These are phyloP conservation scores for Corvus moneduloides DNA, from an alignment of 2,113 vertebrate genomes.

Conservation along the genomic window DNA sequence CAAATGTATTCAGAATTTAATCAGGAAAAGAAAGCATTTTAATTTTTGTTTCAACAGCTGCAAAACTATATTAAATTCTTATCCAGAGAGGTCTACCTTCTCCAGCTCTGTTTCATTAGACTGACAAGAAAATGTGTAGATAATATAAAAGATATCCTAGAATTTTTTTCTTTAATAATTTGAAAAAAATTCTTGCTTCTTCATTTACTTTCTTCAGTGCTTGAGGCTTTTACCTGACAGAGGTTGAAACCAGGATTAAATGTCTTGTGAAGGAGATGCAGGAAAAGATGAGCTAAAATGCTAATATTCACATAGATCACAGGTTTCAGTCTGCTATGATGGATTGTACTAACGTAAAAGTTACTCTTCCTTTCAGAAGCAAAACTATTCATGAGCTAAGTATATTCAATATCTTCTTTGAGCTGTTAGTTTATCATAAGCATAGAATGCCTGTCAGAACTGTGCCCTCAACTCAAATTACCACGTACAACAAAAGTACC, in stretches of 20 bases:
- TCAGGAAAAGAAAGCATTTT: not conserved
- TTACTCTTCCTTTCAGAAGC: not conserved
- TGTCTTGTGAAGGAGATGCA: not conserved
- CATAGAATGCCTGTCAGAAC: not conserved
- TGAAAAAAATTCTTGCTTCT: not conserved
- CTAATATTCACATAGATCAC: not conserved
- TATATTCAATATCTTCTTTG: not conserved
- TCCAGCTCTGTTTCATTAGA: not conserved
- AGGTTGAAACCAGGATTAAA: not conserved
- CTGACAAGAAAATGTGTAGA: not conserved
- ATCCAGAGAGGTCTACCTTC: not conserved
- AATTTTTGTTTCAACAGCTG: not conserved
- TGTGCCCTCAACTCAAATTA: not conserved
- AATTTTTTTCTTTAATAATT: not conserved
- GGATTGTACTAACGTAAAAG: not conserved
- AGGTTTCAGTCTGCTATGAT: not conserved
- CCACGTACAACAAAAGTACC: not conserved
- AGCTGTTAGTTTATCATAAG: not conserved
- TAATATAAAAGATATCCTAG: not conserved
- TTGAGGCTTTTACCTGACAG: not conserved
- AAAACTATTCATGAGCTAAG: not conserved
- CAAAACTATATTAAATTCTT: not conserved
- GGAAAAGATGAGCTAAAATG: not conserved
- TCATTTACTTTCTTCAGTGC: not conserved
- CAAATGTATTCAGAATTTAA: not conserved